A percentile compares a stretch with the other conserved stretches of the same genome.
Conservation (phyloP, 2,888 invertebrate species). For the Lasioglossum zephyrum region DNA sequence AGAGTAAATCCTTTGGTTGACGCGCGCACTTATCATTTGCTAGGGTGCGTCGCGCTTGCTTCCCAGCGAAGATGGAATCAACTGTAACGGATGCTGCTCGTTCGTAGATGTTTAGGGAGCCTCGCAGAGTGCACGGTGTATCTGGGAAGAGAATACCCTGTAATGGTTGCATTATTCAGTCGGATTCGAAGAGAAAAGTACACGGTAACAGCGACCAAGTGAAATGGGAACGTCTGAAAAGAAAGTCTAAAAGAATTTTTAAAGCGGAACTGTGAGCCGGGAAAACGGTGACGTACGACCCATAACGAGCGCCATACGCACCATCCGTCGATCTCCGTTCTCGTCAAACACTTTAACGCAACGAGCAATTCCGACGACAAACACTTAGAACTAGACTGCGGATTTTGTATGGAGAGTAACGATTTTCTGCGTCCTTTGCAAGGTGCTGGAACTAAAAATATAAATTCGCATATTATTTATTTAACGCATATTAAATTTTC, state of each 20-base stretch:
- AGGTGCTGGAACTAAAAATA: too few species aligned
- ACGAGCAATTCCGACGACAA: too few species aligned
- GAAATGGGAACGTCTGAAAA: slow-evolving; percentile 50
- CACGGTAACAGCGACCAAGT: slow-evolving; percentile 42
- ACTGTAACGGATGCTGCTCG: slow-evolving; percentile 50
- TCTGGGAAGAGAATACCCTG: slow-evolving; percentile 46
- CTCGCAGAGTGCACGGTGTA: slow-evolving; percentile 23
- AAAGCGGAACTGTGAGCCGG: slow-evolving; percentile 19
- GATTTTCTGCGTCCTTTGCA: too few species aligned
- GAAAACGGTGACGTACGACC: slow-evolving; percentile 3
- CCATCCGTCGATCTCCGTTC: not conserved
- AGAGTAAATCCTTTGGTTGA: slow-evolving; percentile 36
- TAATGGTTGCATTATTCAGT: slow-evolving; percentile 57
- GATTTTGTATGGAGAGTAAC: too few species aligned
- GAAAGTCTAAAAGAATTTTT: slow-evolving; percentile 48
- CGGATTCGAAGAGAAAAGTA: slow-evolving; percentile 52
- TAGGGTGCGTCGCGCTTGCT: slow-evolving; percentile 6
- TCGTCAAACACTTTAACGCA: too few species aligned
- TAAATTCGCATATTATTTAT: too few species aligned
- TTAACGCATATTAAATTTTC: too few species aligned
- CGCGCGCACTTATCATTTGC: slow-evolving; percentile 38
- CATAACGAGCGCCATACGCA: not conserved
- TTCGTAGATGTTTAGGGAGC: slow-evolving; percentile 51
- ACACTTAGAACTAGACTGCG: too few species aligned
- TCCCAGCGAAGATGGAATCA: slow-evolving; percentile 43